A percentile compares a stretch with the other conserved stretches of the same genome.
phyloP scores from a whole-genome alignment of 2,888 invertebrate genomes.

The Xylophagus ater region DNA sequence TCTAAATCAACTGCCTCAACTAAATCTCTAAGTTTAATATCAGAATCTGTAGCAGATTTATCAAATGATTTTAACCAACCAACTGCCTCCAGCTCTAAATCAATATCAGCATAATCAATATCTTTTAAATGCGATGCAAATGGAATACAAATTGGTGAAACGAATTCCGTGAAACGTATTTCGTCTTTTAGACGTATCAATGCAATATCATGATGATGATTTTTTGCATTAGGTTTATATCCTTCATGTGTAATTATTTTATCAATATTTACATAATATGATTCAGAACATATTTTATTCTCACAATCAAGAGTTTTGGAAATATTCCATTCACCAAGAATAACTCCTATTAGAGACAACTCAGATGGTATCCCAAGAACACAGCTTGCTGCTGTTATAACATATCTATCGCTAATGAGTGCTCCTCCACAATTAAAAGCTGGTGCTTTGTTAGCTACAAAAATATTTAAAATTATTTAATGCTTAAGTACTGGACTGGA shows the following conservation, averaged over 20 bases:
- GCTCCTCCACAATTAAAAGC: conserved; percentile 50
- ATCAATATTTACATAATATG: conserved; percentile 50
- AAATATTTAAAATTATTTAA: background rate
- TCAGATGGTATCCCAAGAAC: conserved; percentile 27
- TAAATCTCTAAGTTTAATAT: too few relatives aligned
- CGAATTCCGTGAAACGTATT: conserved; percentile 46
- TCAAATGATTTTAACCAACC: too few relatives aligned
- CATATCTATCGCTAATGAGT: conserved; percentile 11
- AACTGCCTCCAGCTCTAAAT: too few relatives aligned
- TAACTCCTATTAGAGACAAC: conserved; percentile 5
- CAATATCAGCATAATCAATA: too few relatives aligned
- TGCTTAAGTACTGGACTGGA: background rate
- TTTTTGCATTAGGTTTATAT: conserved; percentile 46
- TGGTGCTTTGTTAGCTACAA: conserved; percentile 41
- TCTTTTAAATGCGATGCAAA: too few relatives aligned
- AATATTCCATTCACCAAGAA: conserved; percentile 15
- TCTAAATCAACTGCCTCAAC: too few relatives aligned
- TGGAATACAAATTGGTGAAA: conserved; percentile 51
- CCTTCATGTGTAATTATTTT: conserved; percentile 52
- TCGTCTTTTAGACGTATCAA: conserved; percentile 48
- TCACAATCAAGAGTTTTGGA: conserved; percentile 10
- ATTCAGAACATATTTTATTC: conserved; percentile 46
- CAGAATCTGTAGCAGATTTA: too few relatives aligned
- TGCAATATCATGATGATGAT: conserved; percentile 62
- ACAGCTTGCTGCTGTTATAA: conserved; percentile 33